Base-by-base conservation (phyloP, 2,113 vertebrate genomes). In the Hylia prasina region DNA sequence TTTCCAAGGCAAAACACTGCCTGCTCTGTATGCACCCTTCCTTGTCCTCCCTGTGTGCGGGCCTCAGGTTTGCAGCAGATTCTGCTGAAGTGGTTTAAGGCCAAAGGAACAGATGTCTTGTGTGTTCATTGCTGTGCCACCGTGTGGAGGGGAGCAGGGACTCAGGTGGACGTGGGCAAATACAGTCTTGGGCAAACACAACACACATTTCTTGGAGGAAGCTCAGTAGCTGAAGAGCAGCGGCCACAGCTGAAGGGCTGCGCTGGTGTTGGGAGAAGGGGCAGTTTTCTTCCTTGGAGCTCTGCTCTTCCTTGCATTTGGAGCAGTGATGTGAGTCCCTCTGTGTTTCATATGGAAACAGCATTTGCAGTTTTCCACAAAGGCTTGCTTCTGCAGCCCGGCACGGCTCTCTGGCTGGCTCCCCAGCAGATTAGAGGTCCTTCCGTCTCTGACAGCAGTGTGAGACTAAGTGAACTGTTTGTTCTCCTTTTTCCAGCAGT, bases 401-500 rank as follows among this genome's bases (percentile, higher is more conserved):
- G 82, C 78, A 76, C 0, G 13, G 56, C 42, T 18, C 33, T 15
- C 60, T 96, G 90, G 90, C 92, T 79, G 66, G 3, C 91, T 94
- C 79, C 82, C 63, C 81, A 56, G 86, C 66, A 94, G 80, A 92
- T 80, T 28, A 89, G 87, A 73, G 58, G 68, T 77, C 72, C 69
- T 86, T 82, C 94, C 4, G 0, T 75, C 54, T 90, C 71, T 37
- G 50, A 92, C 73, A 82, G 79, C 48, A 64, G 47, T 9, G 33
- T 56, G 73, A 94, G 84, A 24, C 77, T 89, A n/a, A 95, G 69
- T 70, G 89, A 94, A 45, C 72, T 94, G 30, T 85, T 96, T 93
- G 82, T 93, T 94, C 91, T 88, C 19, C 77, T 69, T 80, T n/a
- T 68, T 57, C 71, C 65, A 94, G 56, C 65, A 76, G 61, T 16